Evolutionary conservation across 2,888 invertebrate genomes (phyloP), one percentile per base, ranked within the genome.

Genomic region (Ophion slaviceki): DNA sequence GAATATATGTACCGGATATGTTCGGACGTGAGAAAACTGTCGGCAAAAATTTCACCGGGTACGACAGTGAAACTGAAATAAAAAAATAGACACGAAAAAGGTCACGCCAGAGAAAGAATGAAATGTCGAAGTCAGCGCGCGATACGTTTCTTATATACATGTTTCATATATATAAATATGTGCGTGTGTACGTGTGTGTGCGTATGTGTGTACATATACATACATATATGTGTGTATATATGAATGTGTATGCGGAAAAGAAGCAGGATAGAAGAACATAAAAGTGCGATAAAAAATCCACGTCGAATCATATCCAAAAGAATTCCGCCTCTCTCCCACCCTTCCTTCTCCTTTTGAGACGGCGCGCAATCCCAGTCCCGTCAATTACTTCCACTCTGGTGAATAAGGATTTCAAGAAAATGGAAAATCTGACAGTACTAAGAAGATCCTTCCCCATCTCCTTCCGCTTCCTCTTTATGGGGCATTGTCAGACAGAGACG

Each of bases 301-400:
- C 74, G 66, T 79, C 75, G 82, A 80, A 80, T 76, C 84, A 76
- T 78, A 32, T 45, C 32, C 62, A 20, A 75, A 62, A 75, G 74
- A 45, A 68, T 74, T 77, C 62, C 74, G 59, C 70, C 47, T 57
- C 77, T 77, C 64, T 61, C 61, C 70, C 47, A 28, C 77, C 74
- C 62, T 80, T 62, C 45, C 64, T 61, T 57, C 74, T 74, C 32
- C n/a, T 71, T 11, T 57, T 53, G 47, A 28, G 61, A 53, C 82
- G 82, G 78, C 82, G 86, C 78, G 82, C 88, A 88, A 89, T 89
- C 86, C 81, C 87, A 74, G 86, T 82, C 80, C 84, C 82, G 53
- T 66, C 87, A 87, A 89, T 90, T 88, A 88, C 85, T 85, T 89
- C 79, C 87, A 78, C 83, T 84, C 78, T 72, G 84, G 75, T 84